Conservation (phyloP, 2,113 vertebrate species). For the Vulpes ferrilata region DNA sequence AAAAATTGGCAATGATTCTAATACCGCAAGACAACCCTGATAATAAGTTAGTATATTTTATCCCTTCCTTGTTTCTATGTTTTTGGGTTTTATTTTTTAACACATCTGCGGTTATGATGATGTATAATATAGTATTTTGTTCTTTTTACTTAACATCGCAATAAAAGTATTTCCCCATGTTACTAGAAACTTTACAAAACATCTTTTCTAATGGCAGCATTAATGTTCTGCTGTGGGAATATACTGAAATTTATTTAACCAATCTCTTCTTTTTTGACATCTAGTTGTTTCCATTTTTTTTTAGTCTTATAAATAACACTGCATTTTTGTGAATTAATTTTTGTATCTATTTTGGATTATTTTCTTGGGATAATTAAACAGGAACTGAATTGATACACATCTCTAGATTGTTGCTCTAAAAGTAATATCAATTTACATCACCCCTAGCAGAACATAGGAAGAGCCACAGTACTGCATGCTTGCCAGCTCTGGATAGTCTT, state of each 20-base stretch:
- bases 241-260: neutral
- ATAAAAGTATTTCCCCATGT: constrained; percentile 13
- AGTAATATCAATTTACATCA: neutral
- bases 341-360: neutral
- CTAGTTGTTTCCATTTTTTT: neutral
- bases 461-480: neutral
- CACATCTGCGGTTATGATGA: neutral
- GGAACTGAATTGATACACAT: neutral
- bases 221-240: neutral
- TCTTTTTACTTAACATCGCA: neutral
- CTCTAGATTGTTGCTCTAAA: neutral
- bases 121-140: neutral
- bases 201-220: neutral
- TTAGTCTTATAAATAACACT: neutral
- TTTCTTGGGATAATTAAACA: constrained; percentile 11
- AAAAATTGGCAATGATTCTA: neutral
- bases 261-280: constrained; percentile 33
- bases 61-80: neutral
- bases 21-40: neutral
- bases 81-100: constrained; percentile 31
- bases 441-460: neutral
- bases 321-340: constrained; percentile 1
- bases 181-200: constrained; percentile 30
- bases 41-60: constrained; percentile 15
- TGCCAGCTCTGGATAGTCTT: neutral